Base-by-base conservation (phyloP, 2,888 invertebrate species). In the Micropterix aruncella region DNA sequence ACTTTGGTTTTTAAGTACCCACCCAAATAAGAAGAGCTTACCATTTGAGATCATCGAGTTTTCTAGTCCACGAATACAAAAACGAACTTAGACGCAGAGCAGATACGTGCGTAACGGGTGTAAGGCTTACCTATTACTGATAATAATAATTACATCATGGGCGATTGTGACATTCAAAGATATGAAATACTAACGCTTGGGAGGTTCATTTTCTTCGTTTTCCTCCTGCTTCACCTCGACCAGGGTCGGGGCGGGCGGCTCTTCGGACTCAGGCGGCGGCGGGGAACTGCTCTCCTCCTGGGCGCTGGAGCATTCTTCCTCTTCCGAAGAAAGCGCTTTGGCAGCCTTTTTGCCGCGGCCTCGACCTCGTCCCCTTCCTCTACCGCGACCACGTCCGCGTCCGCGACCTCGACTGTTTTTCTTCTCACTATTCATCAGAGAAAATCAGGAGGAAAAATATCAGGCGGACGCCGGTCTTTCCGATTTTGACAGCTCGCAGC, bases 371-470 rank as follows among this genome's bases (percentile, higher is more conserved):
- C 82, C 83, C 41, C 83, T 66, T 36, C 85, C 83, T 48, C 87
- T 73, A 43, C 86, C 85, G 19, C 87, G 77, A 17, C 85, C 84
- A 27, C 86, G 73, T n/a, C 87, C 86, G 19, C 86, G 74, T 41
- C 84, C 81, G 54, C 87, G 69, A 16, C 85, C 84, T 44, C 86
- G 76, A 37, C 74, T 62, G 56, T 80, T 78, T 56, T 80, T 74
- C 57, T 79, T 75, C 51, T 71, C 71, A 54, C 60, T 61, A 53
- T 71, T 71, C 71, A 71, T 71, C 52, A 37, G 17, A 7, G n/a
- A n/a, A n/a, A n/a, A n/a, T n/a, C n/a, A n/a, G n/a, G n/a, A n/a
- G n/a, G n/a, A n/a, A n/a, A n/a, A n/a, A n/a, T n/a, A n/a, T n/a
- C n/a, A n/a, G n/a, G n/a, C n/a, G n/a, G n/a, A n/a, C n/a, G n/a